Base-by-base conservation (phyloP, 30 jellyfish, hydroid and myxozoan species). In the Aurelia aurita region DNA sequence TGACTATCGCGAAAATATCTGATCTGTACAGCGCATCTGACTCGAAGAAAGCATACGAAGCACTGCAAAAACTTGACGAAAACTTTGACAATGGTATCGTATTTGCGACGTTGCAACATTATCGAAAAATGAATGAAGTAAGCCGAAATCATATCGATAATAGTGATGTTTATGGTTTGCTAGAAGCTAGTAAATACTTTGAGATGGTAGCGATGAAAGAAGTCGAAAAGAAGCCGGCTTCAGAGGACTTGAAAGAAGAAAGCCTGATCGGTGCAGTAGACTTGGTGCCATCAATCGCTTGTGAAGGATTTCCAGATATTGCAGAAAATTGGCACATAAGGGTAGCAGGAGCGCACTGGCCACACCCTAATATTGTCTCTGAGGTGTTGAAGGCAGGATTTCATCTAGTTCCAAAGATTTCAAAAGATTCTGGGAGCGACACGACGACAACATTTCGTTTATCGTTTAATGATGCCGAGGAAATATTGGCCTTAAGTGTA, bases 391-490 rank as follows among this genome's bases (percentile, higher is more conserved):
- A 58, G 51, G 80, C 91, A 23, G 91, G 91, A 35, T 81, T 67
- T 35, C 91, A 81, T 35, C 69, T 81, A 6, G 85, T 81, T 5
- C 91, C 91, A 18, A 81, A 81, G 59, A 77, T 62, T 1, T 68
- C 85, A 23, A 51, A 68, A 28, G 55, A 32, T 19, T 13, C 77
- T 15, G 58, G 59, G 5, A 62, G 69, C 66, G 73, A 54, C 28
- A 46, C 78, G 19, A 22, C 80, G 3, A 81, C 91, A 20, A 46
- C 83, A 51, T 81, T 81, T 23, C 54, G 91, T 20, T 73, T 64
- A 10, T 73, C 79, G 55, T 81, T 81, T 51, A 55, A 51, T 21
- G 72, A n/a, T 21, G 91, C 91, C 2, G 91, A 81, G 61, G 58
- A 55, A 43, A 14, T 81, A 35, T 54, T 81, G 46, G 80, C 84